phyloP scores from a whole-genome alignment of 1,140 invertebrate species.

The Neoseiulus cucumeris region DNA sequence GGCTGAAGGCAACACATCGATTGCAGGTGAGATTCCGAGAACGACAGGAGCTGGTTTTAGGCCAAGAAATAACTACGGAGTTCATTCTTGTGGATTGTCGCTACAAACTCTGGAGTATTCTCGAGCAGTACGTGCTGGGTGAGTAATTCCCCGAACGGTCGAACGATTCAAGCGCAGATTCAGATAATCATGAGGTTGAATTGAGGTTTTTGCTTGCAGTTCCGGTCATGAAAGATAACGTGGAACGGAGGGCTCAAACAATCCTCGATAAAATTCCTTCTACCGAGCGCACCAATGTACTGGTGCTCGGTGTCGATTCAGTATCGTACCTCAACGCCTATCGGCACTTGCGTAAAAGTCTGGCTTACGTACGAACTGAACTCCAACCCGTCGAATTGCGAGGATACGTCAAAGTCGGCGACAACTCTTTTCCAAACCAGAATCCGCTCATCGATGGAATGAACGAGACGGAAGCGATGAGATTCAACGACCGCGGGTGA shows the following conservation, averaged over 20 bases:
- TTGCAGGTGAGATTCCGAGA: neutral
- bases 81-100: neutral
- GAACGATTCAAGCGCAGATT: neutral
- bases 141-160: too few species aligned
- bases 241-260: neutral
- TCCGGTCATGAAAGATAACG: neutral
- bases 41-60: neutral
- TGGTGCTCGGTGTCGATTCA: conserved; percentile 24
- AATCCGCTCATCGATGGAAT: conserved; percentile 21
- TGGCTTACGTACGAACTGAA: conserved; percentile 14
- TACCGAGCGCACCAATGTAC: conserved; percentile 17
- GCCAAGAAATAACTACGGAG: neutral
- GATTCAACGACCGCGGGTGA: neutral
- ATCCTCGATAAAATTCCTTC: neutral
- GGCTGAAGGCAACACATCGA: neutral
- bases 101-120: neutral
- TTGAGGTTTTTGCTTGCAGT: neutral
- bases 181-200: neutral
- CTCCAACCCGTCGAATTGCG: conserved; percentile 18
- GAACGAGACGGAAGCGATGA: conserved; percentile 13
- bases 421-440: conserved; percentile 26
- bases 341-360: conserved; percentile 23
- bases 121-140: neutral
- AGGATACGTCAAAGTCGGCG: conserved; percentile 26
- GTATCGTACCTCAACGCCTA: conserved; percentile 22